These are phyloP conservation scores for Nomada goodeniana DNA, from an alignment of 2,888 invertebrate genomes.

Conservation along the genomic window DNA sequence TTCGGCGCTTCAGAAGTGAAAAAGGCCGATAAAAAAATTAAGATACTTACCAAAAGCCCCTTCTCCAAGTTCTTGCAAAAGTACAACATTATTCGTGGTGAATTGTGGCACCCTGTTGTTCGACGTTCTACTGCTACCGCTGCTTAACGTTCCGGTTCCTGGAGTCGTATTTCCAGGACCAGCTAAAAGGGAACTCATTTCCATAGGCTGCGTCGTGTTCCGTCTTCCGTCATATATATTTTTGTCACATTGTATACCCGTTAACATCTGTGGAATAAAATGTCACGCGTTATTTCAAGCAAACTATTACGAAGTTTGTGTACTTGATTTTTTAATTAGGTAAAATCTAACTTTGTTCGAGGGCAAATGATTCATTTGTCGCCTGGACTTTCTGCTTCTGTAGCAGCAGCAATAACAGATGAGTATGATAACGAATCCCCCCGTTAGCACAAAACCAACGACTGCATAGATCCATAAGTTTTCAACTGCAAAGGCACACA, in stretches of 20 bases:
- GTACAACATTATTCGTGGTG: slow-evolving; percentile 92
- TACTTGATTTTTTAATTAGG: background rate
- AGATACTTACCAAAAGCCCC: slow-evolving; percentile 93
- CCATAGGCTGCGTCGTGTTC: slow-evolving; percentile 91
- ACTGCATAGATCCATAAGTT: slow-evolving; percentile 93
- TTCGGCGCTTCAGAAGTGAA: no score
- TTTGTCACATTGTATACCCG: slow-evolving; percentile 86
- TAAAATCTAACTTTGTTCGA: slow-evolving; percentile 78
- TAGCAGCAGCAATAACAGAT: slow-evolving; percentile 88
- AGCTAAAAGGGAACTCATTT: slow-evolving; percentile 92
- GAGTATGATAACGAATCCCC: slow-evolving; percentile 86
- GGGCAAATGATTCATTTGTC: slow-evolving; percentile 80
- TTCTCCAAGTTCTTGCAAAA: slow-evolving; percentile 96
- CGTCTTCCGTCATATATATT: slow-evolving; percentile 92
- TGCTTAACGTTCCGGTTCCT: slow-evolving; percentile 85
- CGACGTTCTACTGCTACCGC: slow-evolving; percentile 84
- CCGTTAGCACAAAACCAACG: slow-evolving; percentile 86
- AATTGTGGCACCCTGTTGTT: slow-evolving; percentile 92
- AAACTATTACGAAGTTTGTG: background rate
- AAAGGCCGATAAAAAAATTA: no score
- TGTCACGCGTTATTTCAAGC: background rate
- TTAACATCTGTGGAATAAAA: slow-evolving; percentile 75
- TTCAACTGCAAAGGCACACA: slow-evolving; percentile 86
- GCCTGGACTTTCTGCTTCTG: slow-evolving; percentile 78
- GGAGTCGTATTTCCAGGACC: slow-evolving; percentile 86